Conservation (phyloP, 2,888 invertebrate genomes). For the Palloptera scutellata region DNA sequence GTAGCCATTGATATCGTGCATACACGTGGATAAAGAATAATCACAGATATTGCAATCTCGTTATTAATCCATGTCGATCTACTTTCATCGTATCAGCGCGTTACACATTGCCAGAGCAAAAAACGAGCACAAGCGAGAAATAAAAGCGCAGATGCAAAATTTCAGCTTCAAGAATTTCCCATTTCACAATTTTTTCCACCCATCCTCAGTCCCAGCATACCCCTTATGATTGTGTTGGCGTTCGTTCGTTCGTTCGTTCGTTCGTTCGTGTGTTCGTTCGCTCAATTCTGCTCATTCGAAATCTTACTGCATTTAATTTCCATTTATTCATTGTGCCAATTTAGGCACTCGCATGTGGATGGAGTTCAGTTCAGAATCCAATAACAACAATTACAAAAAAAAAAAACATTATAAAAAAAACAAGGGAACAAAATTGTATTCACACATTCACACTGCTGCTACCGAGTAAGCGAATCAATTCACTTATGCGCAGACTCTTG, state of each 20-base stretch:
- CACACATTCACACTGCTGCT: too few relatives aligned
- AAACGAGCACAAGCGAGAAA: not conserved
- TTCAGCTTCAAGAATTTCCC: conserved; percentile 8
- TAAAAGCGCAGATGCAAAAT: conserved; percentile 14
- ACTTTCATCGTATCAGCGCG: not conserved
- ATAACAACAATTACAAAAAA: too few relatives aligned
- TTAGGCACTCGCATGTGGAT: not conserved
- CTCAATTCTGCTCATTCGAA: too few relatives aligned
- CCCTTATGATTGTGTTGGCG: not conserved
- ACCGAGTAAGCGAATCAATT: not conserved
- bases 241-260: not conserved
- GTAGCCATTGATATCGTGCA: too few relatives aligned
- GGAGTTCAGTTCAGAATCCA: not conserved
- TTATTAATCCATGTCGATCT: too few relatives aligned
- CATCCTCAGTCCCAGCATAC: not conserved
- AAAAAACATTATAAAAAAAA: too few relatives aligned
- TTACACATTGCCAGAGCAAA: not conserved
- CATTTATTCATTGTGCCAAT: conserved; percentile 19
- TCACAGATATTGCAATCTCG: too few relatives aligned
- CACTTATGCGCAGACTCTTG: conserved; percentile 1
- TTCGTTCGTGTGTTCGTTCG: too few relatives aligned
- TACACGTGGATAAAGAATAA: too few relatives aligned
- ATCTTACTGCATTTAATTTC: conserved; percentile 14
- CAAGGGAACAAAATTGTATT: too few relatives aligned
- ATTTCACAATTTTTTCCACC: not conserved